phyloP scores from a whole-genome alignment of 2,797 vertebrate genomes.

The Acanthiza pusilla region DNA sequence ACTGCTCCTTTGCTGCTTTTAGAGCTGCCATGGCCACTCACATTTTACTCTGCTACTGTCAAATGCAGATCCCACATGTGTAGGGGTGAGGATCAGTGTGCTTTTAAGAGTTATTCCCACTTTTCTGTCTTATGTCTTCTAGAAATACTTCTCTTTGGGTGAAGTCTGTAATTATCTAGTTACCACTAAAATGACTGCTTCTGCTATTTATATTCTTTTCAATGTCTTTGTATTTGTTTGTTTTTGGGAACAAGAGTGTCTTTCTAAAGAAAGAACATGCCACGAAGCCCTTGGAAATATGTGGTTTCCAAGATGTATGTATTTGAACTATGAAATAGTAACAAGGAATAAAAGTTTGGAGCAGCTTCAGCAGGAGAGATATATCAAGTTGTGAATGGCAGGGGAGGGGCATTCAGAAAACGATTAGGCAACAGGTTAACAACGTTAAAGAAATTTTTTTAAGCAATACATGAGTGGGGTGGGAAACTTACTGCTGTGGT shows the following conservation, averaged over 20 bases:
- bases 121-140: background rate
- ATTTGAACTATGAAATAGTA: background rate
- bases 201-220: background rate
- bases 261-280: background rate
- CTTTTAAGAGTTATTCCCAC: background rate
- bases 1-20: background rate
- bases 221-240: background rate
- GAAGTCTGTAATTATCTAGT: background rate
- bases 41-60: background rate
- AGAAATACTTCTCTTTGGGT: background rate
- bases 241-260: background rate
- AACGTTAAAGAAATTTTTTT: background rate
- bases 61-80: background rate
- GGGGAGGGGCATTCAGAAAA: background rate
- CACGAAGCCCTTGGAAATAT: background rate
- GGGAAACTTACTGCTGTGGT: too few relatives aligned
- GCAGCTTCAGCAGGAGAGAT: background rate
- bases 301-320: background rate
- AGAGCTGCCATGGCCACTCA: background rate
- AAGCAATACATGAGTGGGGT: too few relatives aligned
- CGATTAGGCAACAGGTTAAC: background rate
- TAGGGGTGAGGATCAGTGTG: background rate
- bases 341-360: background rate
- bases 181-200: background rate
- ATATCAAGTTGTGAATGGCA: background rate